phyloP scores from a whole-genome alignment of 2,797 vertebrate species.

The Spizella passerina region DNA sequence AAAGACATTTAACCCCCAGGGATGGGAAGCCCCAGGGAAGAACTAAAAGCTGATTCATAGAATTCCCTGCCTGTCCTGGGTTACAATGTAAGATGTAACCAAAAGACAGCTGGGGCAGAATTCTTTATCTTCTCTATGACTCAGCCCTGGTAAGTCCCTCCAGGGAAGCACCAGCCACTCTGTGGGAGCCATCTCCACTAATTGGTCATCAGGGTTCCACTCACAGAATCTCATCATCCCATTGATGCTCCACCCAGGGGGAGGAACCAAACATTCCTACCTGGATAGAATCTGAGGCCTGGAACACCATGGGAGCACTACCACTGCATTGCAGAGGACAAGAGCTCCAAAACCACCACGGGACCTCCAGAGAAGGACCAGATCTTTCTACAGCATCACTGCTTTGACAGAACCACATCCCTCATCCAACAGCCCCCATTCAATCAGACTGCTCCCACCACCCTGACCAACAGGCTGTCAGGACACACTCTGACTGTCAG shows the following conservation, averaged over 20 bases:
- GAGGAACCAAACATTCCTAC: background rate
- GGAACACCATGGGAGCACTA: background rate
- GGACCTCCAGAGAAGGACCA: background rate
- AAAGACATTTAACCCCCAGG: background rate
- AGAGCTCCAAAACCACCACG: background rate
- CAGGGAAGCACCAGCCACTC: background rate
- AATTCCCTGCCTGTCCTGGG: background rate
- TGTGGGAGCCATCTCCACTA: background rate
- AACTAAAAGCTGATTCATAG: background rate
- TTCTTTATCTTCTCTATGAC: too few species aligned
- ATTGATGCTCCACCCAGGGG: background rate
- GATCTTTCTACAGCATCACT: background rate
- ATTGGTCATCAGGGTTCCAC: background rate
- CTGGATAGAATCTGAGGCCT: background rate
- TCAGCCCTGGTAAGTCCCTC: rapidly evolving
- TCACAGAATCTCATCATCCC: rapidly evolving
- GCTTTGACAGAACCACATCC: background rate
- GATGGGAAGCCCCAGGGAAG: background rate
- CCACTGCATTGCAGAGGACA: background rate
- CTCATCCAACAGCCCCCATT: background rate
- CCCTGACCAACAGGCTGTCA: rapidly evolving
- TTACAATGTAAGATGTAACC: background rate
- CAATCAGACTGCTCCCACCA: rapidly evolving
- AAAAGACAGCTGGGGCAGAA: background rate
- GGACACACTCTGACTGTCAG: rapidly evolving